Conservation (phyloP, 2,797 vertebrate genomes). For the Centropyge bicolor region DNA sequence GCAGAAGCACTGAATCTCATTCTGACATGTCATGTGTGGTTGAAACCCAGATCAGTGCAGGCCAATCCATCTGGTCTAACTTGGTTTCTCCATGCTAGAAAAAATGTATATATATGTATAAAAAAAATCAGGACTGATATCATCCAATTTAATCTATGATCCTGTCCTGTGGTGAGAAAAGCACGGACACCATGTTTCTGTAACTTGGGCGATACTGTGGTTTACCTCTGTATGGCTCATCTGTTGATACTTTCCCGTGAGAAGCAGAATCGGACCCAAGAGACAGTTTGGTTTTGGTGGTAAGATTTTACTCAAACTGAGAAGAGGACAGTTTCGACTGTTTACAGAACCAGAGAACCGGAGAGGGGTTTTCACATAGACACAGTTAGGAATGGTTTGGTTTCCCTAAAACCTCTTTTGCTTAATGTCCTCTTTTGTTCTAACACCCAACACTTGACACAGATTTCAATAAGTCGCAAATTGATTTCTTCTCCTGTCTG, state of each 20-base stretch:
- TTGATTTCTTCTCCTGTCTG: background rate
- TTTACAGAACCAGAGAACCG: conserved; percentile 40
- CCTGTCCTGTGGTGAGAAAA: background rate
- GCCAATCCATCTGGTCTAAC: background rate
- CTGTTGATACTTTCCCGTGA: conserved; percentile 14
- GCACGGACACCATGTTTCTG: background rate
- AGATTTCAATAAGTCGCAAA: background rate
- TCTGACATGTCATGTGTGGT: background rate
- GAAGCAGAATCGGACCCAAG: background rate
- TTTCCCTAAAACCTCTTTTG: conserved; percentile 21
- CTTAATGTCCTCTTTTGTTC: background rate
- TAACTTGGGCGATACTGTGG: background rate
- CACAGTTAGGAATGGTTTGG: background rate
- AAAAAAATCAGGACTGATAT: background rate
- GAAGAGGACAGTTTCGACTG: conserved; percentile 14
- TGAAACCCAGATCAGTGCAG: background rate
- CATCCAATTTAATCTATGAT: background rate
- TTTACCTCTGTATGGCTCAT: conserved; percentile 10
- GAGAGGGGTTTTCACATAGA: conserved; percentile 34
- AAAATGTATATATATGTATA: background rate
- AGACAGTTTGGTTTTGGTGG: conserved; percentile 38
- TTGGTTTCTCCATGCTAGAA: conserved; percentile 2
- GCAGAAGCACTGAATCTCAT: background rate
- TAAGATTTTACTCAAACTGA: conserved; percentile 16
- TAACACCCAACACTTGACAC: background rate